Evolutionary conservation across 2,888 invertebrate species (phyloP), one percentile per base, ranked within the genome.

Genomic region (Drosophila incognita): DNA sequence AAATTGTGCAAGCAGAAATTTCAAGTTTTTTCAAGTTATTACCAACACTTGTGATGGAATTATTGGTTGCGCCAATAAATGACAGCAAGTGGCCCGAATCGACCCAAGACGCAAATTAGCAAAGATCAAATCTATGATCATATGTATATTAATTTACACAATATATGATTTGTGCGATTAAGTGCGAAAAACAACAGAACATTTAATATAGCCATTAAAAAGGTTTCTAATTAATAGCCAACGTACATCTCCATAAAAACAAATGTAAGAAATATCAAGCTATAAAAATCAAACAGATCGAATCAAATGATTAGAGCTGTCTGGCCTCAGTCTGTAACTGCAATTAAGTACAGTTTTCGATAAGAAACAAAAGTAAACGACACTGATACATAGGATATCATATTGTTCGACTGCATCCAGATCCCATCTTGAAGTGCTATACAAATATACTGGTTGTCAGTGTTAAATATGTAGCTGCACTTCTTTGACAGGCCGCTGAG

Each of bases 191-290:
- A 83, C 76, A 86, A 83, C 86, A 88, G 76, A 82, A 73, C 73
- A 77, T 81, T 88, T 86, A 84, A 88, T 87, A 89, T 84, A 69
- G 57, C 54, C 72, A 82, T 88, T 88, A 87, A 73, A 86, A 74
- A 70, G 64, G 40, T 54, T 77, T 82, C 87, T 87, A 87, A 87
- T 87, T 86, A 61, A 72, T 74, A 61, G 38, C 56, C 71, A 74
- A 82, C 64, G 61, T 58, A 60, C 53, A 51, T 38, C 24, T 11
- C 18, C 54, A 42, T n/a, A 31, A 57, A 57, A 8, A 21, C n/a
- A 59, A 60, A 38, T 63, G 40, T n/a, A 35, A 15, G 6, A 10
- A 56, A 68, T 36, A 74, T 69, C 63, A 73, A 56, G 46, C 53
- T 54, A 11, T 18, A 21, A 1, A n/a, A 21, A 58, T 58, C 27